Percentiles rank a stretch among this genome's conserved stretches.
These are phyloP conservation scores for Parnassius apollo DNA, from an alignment of 2,888 invertebrate genomes.

Conservation along the genomic window DNA sequence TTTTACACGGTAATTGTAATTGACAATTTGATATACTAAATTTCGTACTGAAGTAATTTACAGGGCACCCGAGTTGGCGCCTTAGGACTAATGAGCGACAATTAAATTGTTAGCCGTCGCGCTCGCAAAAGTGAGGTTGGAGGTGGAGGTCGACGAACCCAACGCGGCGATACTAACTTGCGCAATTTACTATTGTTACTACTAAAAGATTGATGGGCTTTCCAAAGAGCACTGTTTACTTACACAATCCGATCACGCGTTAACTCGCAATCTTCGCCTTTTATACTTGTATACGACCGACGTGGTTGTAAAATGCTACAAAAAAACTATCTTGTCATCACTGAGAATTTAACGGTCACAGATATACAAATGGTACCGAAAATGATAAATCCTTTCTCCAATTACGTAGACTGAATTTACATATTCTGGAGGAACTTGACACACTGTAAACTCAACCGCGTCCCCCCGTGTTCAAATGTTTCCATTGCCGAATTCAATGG, in stretches of 20 bases:
- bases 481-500: conserved; percentile 34
- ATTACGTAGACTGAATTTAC: conserved; percentile 62
- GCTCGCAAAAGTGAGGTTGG: conserved; percentile 68
- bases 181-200: conserved; percentile 69
- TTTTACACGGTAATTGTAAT: conserved; percentile 15
- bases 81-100: conserved; percentile 72
- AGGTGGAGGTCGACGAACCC: conserved; percentile 70
- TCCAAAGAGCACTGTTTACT: conserved; percentile 71
- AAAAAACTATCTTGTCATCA: conserved; percentile 51
- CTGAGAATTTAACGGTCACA: conserved; percentile 30
- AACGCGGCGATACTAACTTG: conserved; percentile 51
- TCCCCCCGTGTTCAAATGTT: conserved; percentile 49
- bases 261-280: conserved; percentile 70
- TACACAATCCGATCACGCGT: conserved; percentile 76
- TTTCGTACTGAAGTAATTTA: conserved; percentile 67
- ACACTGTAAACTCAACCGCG: conserved; percentile 47
- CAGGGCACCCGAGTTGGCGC: conserved; percentile 59
- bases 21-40: conserved; percentile 40
- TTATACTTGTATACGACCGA: conserved; percentile 59
- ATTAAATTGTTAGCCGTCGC: conserved; percentile 75
- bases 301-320: conserved; percentile 58
- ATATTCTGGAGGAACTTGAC: conserved; percentile 62
- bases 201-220: conserved; percentile 73
- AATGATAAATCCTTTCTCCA: conserved; percentile 57
- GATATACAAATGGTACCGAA: conserved; percentile 41